Conservation (phyloP, 2,797 vertebrate genomes). For the Margarornis squamiger region DNA sequence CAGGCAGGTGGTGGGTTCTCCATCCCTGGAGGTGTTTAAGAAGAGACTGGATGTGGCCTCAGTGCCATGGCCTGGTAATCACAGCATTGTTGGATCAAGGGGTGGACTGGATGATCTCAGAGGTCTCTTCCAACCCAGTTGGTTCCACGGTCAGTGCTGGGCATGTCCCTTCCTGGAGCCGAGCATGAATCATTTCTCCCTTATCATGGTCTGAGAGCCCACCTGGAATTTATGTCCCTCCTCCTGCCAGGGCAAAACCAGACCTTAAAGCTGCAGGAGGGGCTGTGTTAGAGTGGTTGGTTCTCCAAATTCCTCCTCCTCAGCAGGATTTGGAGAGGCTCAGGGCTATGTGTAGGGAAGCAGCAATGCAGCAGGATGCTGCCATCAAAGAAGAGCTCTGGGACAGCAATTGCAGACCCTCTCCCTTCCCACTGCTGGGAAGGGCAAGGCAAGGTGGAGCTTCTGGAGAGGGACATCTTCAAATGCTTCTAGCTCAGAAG, state of each 20-base stretch:
- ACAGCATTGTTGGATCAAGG: too few species aligned
- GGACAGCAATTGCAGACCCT: background rate
- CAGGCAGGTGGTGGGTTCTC: too few species aligned
- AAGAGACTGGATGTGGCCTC: too few species aligned
- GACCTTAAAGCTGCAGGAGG: background rate
- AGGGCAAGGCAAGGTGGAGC: background rate
- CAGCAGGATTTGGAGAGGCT: background rate
- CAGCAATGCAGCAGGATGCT: background rate
- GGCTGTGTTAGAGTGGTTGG: background rate
- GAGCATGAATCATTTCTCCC: background rate
- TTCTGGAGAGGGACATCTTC: background rate
- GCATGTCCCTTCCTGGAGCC: background rate
- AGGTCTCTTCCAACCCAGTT: too few species aligned
- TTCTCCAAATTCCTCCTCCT: background rate
- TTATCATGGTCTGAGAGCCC: background rate
- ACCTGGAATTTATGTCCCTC: background rate
- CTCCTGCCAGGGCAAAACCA: background rate
- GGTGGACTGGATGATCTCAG: too few species aligned
- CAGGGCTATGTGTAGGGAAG: background rate
- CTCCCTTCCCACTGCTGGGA: background rate
- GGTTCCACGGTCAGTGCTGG: too few species aligned
- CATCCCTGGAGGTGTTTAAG: too few species aligned
- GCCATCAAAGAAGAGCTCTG: background rate
- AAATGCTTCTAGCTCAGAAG: background rate
- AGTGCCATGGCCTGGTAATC: too few species aligned